phyloP scores from a whole-genome alignment of 2,888 invertebrate genomes.

The Myathropa florea region DNA sequence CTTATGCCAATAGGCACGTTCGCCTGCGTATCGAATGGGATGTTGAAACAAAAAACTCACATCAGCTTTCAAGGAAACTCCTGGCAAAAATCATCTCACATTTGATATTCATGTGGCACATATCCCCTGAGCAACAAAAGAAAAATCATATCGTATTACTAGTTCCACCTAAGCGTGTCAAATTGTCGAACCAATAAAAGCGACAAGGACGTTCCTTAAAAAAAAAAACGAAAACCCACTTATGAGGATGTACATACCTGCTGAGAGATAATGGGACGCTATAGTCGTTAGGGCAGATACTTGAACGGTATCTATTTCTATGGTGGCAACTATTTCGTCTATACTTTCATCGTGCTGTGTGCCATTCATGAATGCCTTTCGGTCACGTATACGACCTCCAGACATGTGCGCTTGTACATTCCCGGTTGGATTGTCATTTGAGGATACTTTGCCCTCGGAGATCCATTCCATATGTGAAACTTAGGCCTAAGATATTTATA shows the following conservation, averaged over 20 bases:
- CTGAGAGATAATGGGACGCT: neutral
- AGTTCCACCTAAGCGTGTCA: neutral
- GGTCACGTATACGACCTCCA: constrained; percentile 21
- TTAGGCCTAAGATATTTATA: constrained; percentile 2
- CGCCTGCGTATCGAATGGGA: neutral
- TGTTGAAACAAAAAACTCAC: neutral
- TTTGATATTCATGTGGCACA: neutral
- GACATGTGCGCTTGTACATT: neutral
- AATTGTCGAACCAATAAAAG: constrained; percentile 23
- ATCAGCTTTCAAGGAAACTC: neutral
- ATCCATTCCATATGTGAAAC: neutral
- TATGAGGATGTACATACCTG: neutral
- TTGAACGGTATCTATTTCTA: neutral
- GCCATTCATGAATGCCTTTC: neutral
- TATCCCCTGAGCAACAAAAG: neutral
- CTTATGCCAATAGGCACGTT: neutral
- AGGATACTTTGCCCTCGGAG: neutral
- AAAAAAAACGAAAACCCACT: neutral
- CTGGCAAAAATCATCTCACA: neutral
- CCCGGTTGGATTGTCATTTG: neutral
- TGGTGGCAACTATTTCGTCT: neutral
- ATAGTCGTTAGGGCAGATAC: neutral
- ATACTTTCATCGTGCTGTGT: neutral
- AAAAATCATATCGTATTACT: neutral
- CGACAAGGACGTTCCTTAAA: neutral